phyloP scores from a whole-genome alignment of 2,888 invertebrate species.

The Pseudeuparius sepicola region DNA sequence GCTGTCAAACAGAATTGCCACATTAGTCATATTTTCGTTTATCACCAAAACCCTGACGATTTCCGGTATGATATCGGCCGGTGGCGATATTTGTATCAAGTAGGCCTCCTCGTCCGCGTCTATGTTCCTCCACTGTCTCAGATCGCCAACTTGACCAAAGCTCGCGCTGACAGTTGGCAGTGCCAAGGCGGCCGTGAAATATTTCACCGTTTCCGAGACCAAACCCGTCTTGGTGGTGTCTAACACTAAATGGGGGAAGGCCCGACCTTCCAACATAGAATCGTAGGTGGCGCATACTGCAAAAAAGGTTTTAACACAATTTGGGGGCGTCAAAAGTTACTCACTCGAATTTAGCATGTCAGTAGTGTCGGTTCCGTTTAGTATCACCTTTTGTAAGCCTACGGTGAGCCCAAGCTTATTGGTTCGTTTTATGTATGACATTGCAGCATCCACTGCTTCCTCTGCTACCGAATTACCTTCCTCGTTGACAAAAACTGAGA shows the following conservation, averaged over 20 bases:
- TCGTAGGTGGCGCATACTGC: constrained; percentile 70
- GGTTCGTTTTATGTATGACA: constrained; percentile 60
- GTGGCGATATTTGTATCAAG: constrained; percentile 74
- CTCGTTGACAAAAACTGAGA: constrained; percentile 63
- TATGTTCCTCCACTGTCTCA: constrained; percentile 72
- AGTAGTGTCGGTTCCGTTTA: constrained; percentile 65
- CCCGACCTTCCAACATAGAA: constrained; percentile 51
- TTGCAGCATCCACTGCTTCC: constrained; percentile 59
- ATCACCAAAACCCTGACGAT: constrained; percentile 71
- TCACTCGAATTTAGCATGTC: constrained; percentile 60
- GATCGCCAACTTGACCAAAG: constrained; percentile 75
- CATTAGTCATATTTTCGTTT: constrained; percentile 80
- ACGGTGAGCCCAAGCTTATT: constrained; percentile 55
- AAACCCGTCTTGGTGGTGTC: constrained; percentile 75
- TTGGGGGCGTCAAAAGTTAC: constrained; percentile 24
- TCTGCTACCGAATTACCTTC: constrained; percentile 61
- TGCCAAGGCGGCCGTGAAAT: constrained; percentile 67
- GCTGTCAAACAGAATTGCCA: constrained; percentile 84
- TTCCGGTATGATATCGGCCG: constrained; percentile 76
- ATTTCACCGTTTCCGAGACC: constrained; percentile 76
- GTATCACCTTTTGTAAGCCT: constrained; percentile 53
- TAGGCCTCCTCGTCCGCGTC: constrained; percentile 60
- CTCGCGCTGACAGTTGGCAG: constrained; percentile 78
- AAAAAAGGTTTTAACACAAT: too few relatives aligned
- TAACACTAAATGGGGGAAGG: constrained; percentile 67